These are phyloP conservation scores for Pasiphila rectangulata DNA, from an alignment of 2,888 invertebrate species.

Conservation along the genomic window DNA sequence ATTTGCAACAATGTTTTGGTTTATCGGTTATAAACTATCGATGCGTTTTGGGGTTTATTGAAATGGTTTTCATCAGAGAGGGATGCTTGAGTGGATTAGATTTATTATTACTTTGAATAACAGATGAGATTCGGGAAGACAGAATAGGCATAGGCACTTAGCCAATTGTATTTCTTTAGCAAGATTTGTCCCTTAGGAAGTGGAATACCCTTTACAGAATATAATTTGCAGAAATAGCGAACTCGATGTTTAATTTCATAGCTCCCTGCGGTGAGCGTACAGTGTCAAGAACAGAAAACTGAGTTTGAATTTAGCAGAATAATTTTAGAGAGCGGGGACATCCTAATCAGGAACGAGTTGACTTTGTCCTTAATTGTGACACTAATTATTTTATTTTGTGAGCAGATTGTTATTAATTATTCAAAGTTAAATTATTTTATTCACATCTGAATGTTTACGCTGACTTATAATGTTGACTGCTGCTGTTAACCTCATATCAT, in stretches of 20 bases:
- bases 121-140: slow-evolving; percentile 39
- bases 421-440: too few relatives aligned
- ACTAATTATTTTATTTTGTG: too few relatives aligned
- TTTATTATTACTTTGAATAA: slow-evolving; percentile 45
- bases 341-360: background rate
- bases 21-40: slow-evolving; percentile 54
- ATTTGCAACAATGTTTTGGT: slow-evolving; percentile 71
- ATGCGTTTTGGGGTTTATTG: slow-evolving; percentile 62
- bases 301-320: slow-evolving; percentile 7
- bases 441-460: too few relatives aligned
- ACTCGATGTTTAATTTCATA: slow-evolving; percentile 10
- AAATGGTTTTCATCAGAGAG: slow-evolving; percentile 61
- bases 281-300: slow-evolving; percentile 15
- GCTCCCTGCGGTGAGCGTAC: slow-evolving; percentile 4
- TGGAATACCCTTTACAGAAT: slow-evolving; percentile 11
- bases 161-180: slow-evolving; percentile 34
- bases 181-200: slow-evolving; percentile 25
- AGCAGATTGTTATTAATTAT: too few relatives aligned
- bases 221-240: slow-evolving; percentile 10
- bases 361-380: too few relatives aligned
- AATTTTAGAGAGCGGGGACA: background rate
- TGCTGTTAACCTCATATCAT: too few relatives aligned
- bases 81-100: slow-evolving; percentile 66
- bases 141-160: slow-evolving; percentile 30
- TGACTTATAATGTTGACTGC: too few relatives aligned